These are phyloP conservation scores for Drosophila rubida DNA, from an alignment of 2,888 invertebrate species.

Conservation along the genomic window DNA sequence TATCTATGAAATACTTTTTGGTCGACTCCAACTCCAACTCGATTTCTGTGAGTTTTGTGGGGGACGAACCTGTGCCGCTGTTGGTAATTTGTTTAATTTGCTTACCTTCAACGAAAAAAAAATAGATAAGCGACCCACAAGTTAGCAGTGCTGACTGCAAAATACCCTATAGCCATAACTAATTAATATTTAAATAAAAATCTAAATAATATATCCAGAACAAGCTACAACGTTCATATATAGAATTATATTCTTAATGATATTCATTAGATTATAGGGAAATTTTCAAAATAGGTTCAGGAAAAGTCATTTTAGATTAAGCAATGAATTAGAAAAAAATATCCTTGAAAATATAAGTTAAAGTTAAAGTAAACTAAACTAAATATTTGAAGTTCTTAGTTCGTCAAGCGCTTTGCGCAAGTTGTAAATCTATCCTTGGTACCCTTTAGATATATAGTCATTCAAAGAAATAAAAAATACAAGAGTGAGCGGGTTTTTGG, in stretches of 20 bases:
- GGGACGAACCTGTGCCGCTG: conserved; percentile 45
- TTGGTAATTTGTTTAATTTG: conserved; percentile 79
- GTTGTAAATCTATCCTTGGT: conserved; percentile 15
- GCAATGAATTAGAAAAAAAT: too few relatives aligned
- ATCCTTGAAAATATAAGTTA: too few relatives aligned
- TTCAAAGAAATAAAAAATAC: conserved; percentile 47
- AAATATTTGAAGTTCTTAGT: too few relatives aligned
- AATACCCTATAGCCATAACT: conserved; percentile 17
- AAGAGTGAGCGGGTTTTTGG: conserved; percentile 40
- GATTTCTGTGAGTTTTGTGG: conserved; percentile 24
- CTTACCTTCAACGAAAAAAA: conserved; percentile 58
- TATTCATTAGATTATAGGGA: too few relatives aligned
- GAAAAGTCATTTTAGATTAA: too few relatives aligned
- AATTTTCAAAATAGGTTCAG: too few relatives aligned
- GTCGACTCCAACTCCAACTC: conserved; percentile 16
- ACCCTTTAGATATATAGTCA: neutral
- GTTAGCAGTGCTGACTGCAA: neutral
- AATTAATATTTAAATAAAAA: too few relatives aligned
- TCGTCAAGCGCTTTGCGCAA: too few relatives aligned
- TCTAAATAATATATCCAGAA: too few relatives aligned
- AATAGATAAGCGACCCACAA: neutral
- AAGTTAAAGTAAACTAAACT: too few relatives aligned
- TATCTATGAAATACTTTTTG: conserved; percentile 70
- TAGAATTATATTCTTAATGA: too few relatives aligned
- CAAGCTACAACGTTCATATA: too few relatives aligned